phyloP scores from a whole-genome alignment of 2,113 vertebrate species.

The Psammodynastes pulverulentus region DNA sequence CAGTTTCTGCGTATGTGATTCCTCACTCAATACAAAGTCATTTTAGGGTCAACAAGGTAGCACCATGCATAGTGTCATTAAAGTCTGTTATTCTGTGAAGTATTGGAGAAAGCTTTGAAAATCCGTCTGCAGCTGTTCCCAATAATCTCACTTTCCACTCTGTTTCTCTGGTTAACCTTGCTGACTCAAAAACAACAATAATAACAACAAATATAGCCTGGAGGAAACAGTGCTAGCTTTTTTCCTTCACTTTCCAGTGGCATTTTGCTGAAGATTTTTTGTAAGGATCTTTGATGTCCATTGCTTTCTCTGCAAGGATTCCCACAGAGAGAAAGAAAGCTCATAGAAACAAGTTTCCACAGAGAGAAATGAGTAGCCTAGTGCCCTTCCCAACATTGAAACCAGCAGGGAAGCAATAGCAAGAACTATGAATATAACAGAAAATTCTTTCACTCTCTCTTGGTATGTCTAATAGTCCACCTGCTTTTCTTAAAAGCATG shows the following conservation, averaged over 20 bases:
- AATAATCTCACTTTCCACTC: slow-evolving; percentile 60
- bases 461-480: neutral
- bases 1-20: slow-evolving; percentile 20
- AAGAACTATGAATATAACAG: slow-evolving; percentile 17
- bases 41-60: slow-evolving; percentile 23
- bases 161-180: slow-evolving; percentile 65
- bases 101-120: slow-evolving; percentile 53
- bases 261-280: slow-evolving; percentile 41
- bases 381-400: slow-evolving; percentile 9
- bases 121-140: slow-evolving; percentile 2
- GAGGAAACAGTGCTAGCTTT: slow-evolving; percentile 48
- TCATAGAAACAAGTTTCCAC: slow-evolving; percentile 27
- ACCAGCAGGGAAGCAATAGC: slow-evolving; percentile 14
- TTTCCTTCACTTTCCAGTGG: slow-evolving; percentile 52
- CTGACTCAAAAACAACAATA: slow-evolving; percentile 65
- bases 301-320: slow-evolving; percentile 32
- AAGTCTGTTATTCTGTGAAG: slow-evolving; percentile 55
- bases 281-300: slow-evolving; percentile 46
- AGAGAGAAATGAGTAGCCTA: neutral
- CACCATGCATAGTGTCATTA: slow-evolving; percentile 31
- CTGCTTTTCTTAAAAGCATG: slow-evolving; percentile 16
- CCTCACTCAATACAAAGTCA: neutral
- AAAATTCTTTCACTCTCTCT: slow-evolving; percentile 15
- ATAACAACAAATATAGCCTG: slow-evolving; percentile 50
- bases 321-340: slow-evolving; percentile 33